Base-by-base conservation (phyloP, 1,140 invertebrate genomes). In the Drosophila nigromelanica region DNA sequence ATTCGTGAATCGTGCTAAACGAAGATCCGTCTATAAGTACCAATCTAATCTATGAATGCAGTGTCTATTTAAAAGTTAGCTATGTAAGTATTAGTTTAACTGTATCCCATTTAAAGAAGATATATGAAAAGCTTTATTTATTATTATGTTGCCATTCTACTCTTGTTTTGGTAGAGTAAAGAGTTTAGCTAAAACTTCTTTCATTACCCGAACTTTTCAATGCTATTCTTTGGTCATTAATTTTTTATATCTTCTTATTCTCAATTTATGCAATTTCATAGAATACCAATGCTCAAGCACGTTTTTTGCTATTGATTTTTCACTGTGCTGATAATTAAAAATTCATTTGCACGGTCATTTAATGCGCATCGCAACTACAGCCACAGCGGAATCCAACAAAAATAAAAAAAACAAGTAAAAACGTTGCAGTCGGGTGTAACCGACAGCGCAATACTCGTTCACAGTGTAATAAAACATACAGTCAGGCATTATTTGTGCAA, bases 241-340 rank as follows among this genome's bases (percentile, higher is more conserved):
- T 6, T 51, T 59, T 67, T 60, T 40, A 27, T 67, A 50, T 58
- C 4, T 27, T 30, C 12, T 15, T 30, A 52, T 45, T 37, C 30
- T 35, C 8, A 39, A 37, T 62, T n/a, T 12, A 33, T 30, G 43
- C 55, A 61, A 40, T 56, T 55, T 45, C 39, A 40, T 71, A 61
- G 54, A 60, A 62, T 73, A 61, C 80, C 69, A 83, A 79, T 82
- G 55, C 50, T 21, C 12, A 33, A 37, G 48, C 61, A 67, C 73
- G 61, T 48, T 55, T 48, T 55, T 51, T 52, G 37, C 45, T 87
- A 85, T 85, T 85, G 82, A 87, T 85, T 85, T 85, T 87, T 35
- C 55, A 30, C 61, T 51, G 39, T 70, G 68, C 54, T 75, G 81
- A 89, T 87, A 87, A 87, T 87, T 87, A 87, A 87, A 87, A 89